Conservation (phyloP, 2,797 vertebrate species). For the Falco naumanni region DNA sequence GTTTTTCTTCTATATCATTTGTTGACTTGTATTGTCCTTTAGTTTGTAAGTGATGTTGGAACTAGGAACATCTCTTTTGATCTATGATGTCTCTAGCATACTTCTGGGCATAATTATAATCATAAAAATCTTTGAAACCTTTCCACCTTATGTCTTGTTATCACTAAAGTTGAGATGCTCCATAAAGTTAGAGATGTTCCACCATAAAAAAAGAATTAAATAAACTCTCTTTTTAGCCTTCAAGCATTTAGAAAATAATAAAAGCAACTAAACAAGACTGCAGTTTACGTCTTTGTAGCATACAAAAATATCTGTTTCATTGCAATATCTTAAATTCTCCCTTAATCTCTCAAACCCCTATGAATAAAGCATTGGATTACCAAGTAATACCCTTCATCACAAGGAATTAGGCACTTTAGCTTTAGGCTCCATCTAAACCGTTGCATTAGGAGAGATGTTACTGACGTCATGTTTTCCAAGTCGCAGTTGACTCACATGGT, state of each 20-base stretch:
- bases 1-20: background rate
- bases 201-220: conserved; percentile 6
- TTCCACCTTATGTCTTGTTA: conserved; percentile 18
- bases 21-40: conserved; percentile 29
- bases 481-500: background rate
- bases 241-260: conserved; percentile 13
- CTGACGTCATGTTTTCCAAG: conserved; percentile 40
- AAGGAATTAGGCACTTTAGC: conserved; percentile 58
- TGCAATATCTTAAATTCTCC: conserved; percentile 44
- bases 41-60: background rate
- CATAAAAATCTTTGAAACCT: conserved; percentile 52
- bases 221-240: conserved; percentile 33
- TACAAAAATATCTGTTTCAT: conserved; percentile 51
- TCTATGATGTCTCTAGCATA: conserved; percentile 16
- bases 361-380: conserved; percentile 65
- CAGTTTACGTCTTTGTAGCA: background rate
- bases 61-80: conserved; percentile 35
- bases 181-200: background rate
- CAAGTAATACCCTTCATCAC: conserved; percentile 55
- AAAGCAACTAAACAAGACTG: background rate
- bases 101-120: conserved; percentile 58
- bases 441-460: conserved; percentile 11
- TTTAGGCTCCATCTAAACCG: conserved; percentile 13
- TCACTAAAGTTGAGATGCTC: conserved; percentile 19
- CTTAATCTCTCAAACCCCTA: conserved; percentile 55